Evolutionary conservation across 2,888 invertebrate species (phyloP).

Genomic region (Papilio demoleus): DNA sequence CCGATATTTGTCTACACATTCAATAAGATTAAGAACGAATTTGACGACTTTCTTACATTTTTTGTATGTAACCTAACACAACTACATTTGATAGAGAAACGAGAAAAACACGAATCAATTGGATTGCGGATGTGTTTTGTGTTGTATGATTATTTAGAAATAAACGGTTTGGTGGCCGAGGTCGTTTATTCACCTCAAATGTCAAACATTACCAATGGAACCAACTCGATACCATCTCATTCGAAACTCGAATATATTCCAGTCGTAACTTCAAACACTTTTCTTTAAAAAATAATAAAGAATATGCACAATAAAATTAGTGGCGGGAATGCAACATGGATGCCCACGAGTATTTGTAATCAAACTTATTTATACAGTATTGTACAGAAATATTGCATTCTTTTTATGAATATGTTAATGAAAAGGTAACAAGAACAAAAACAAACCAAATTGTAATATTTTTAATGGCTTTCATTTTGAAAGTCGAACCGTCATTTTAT

Average conservation of each 20-base stretch:
- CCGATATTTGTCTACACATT: too few species aligned
- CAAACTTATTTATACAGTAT: too few species aligned
- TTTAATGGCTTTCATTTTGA: background rate
- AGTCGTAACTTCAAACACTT: background rate
- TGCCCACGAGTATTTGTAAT: too few species aligned
- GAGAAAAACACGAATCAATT: conserved; percentile 62
- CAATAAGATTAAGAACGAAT: too few species aligned
- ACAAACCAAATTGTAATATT: too few species aligned
- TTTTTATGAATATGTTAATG: too few species aligned
- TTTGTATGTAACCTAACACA: conserved; percentile 48
- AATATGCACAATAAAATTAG: too few species aligned
- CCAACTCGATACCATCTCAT: conserved; percentile 28
- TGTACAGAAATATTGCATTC: too few species aligned
- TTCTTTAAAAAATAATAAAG: too few species aligned
- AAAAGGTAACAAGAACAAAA: too few species aligned
- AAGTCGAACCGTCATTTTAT: background rate
- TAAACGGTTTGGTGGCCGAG: conserved; percentile 61
- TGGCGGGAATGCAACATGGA: too few species aligned
- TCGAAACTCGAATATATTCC: conserved; percentile 16
- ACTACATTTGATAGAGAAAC: conserved; percentile 52
- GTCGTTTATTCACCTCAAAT: conserved; percentile 70
- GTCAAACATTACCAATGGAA: conserved; percentile 37
- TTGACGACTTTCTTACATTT: too few species aligned
- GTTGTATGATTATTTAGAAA: conserved; percentile 59
- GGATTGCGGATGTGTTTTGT: conserved; percentile 65